Evolutionary conservation across 2,888 invertebrate species (phyloP), one percentile per base, ranked within the genome.

Genomic region (Rhimphoctona megacephalus): DNA sequence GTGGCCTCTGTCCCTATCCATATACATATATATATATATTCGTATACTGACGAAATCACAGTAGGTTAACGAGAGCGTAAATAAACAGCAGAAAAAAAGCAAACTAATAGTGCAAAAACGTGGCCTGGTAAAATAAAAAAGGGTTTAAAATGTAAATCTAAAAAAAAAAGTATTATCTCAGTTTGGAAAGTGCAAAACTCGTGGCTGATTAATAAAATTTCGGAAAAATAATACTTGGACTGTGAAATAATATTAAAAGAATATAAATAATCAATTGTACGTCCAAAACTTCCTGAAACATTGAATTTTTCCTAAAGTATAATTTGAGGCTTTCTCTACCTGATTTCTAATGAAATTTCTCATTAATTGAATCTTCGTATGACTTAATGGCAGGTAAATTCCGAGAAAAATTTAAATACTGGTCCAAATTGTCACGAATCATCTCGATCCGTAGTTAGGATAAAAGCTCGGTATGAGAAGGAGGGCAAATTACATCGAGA

Each of bases 401-500:
- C 8, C n/a, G 25, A 61, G 17, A 17, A 61, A 17, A 30, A 30
- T 61, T 17, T 11, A 61, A 14, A 61, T 2, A 30, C 11, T 30
- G 30, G 9, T 61, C 30, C 5, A 30, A 61, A 30, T 30, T 17
- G 17, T 30, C 17, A 61, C 30, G 61, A 61, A 61, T 61, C 4
- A 61, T 61, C 17, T 61, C 25, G 17, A 61, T 30, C 14, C 30
- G 61, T 61, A 61, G 61, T 61, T 61, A 61, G 61, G 14, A 61
- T 61, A 46, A 49, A 70, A 70, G 46, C 70, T 30, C 33, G 36
- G 52, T 70, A 67, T 67, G 82, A 82, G 25, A 61, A 66, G 87
- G 78, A 64, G 86, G 84, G 19, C 81, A 78, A 86, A 88, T 89
- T 89, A 89, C 89, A 89, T 90, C 89, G 90, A 78, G 86, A 83